Conservation (phyloP, 2,113 vertebrate species). For the Sclerurus mexicanus region DNA sequence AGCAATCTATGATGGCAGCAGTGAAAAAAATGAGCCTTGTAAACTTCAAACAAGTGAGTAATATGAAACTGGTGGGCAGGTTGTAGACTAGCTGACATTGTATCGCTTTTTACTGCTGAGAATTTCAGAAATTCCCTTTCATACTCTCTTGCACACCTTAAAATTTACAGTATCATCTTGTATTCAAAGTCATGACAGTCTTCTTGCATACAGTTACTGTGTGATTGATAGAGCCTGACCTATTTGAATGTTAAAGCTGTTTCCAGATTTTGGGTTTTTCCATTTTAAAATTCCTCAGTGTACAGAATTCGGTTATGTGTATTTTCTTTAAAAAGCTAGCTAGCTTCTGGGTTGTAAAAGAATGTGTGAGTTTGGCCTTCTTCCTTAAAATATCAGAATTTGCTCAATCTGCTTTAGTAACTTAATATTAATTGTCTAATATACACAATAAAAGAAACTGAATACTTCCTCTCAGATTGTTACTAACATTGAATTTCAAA, state of each 20-base stretch:
- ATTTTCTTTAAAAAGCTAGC: background rate
- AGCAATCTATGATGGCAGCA: constrained; percentile 80
- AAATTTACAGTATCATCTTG: background rate
- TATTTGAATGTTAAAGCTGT: background rate
- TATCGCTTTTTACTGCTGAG: constrained; percentile 1
- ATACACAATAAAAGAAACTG: background rate
- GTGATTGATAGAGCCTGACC: background rate
- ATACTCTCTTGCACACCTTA: background rate
- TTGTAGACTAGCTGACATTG: constrained; percentile 43
- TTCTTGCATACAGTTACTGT: background rate
- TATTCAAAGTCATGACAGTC: background rate
- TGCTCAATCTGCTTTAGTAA: background rate
- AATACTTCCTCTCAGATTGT: background rate
- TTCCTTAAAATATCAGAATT: background rate
- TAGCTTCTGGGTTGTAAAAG: background rate
- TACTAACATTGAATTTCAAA: background rate
- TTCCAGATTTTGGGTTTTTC: background rate
- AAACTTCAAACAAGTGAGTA: constrained; percentile 91
- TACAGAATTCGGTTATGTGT: background rate
- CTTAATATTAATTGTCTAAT: background rate
- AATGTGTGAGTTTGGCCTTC: background rate
- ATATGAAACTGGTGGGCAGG: constrained; percentile 28
- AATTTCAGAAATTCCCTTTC: background rate
- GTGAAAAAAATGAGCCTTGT: constrained; percentile 70
- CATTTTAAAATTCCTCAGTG: background rate